Percentiles rank a stretch among this genome's conserved stretches.
phyloP scores from a whole-genome alignment of 1,140 invertebrate genomes.

The Nephotettix cincticeps region DNA sequence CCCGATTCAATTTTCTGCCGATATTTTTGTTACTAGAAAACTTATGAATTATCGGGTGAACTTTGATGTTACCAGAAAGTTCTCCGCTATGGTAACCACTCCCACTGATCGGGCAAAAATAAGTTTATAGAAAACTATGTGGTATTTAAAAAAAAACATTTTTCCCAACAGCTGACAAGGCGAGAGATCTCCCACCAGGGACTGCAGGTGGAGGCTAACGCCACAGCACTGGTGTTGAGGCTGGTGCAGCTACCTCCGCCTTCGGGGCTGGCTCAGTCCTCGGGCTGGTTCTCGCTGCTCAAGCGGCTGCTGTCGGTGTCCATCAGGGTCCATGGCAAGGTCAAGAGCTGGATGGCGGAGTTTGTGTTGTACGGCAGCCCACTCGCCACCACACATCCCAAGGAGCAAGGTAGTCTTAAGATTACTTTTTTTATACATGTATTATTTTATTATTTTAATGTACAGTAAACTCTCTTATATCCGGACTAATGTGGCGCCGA shows the following conservation, averaged over 20 bases:
- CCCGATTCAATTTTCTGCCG: too few species aligned
- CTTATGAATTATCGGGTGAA: too few species aligned
- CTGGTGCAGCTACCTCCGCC: conserved; percentile 76
- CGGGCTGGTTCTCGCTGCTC: conserved; percentile 63
- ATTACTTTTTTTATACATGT: too few species aligned
- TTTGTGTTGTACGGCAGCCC: conserved; percentile 88
- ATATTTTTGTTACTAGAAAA: too few species aligned
- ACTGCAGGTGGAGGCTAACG: conserved; percentile 86
- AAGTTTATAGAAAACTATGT: too few species aligned
- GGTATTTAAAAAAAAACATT: too few species aligned
- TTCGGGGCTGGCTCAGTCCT: conserved; percentile 45
- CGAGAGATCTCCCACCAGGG: conserved; percentile 87
- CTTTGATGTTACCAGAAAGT: too few species aligned
- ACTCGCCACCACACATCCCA: conserved; percentile 72
- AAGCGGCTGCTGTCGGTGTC: conserved; percentile 82
- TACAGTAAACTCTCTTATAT: too few species aligned
- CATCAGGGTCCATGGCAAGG: conserved; percentile 73
- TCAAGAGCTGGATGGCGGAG: conserved; percentile 79
- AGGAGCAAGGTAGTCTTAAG: conserved; percentile 79
- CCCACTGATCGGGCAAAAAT: too few species aligned
- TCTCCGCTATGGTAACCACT: too few species aligned
- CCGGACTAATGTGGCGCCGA: too few species aligned
- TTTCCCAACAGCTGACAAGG: conserved; percentile 62
- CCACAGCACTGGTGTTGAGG: conserved; percentile 78
- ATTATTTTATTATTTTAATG: too few species aligned